Evolutionary conservation across 2,888 invertebrate genomes (phyloP), one percentile per base, ranked within the genome.

Genomic region (Papilio elwesi): DNA sequence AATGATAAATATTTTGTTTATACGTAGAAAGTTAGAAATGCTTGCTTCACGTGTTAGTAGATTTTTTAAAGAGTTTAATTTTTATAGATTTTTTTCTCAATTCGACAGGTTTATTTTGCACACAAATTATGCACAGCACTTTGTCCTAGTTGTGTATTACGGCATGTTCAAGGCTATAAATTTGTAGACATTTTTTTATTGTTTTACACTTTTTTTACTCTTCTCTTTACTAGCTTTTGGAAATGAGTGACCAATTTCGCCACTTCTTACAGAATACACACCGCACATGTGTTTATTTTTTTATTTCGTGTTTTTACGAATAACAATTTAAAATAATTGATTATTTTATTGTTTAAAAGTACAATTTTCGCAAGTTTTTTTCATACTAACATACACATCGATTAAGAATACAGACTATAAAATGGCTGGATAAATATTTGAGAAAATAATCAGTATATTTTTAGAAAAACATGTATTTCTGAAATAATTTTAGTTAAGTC

Each of bases 21-120:
- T 64, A 53, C 78, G 75, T 77, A 72, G 77, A 74, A 81, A 85
- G 82, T 85, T 78, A 70, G 81, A 85, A 84, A 83, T 84, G 87
- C 87, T 86, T 87, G 85, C 81, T 77, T 83, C 84, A 85, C 81
- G 47, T 70, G 77, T 73, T 76, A 63, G 73, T 82, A 78, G 69
- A 67, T 67, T 63, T 36, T 13, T 26, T 10, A 53, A 69, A n/a
- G 8, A 49, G 26, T 78, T 74, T 75, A 74, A 75, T 59, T 77
- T 77, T 76, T 77, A 77, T 74, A 78, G 77, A 76, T 74, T 57
- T 78, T 74, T 76, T 79, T 76, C 76, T 75, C 53, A 1, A 53
- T 57, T 59, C 15, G 48, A 66, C n/a, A 13, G 59, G 36, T 65
- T 59, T 69, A 74, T 72, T 74, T 74, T 73, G 77, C 76, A 75